Evolutionary conservation across 2,888 invertebrate genomes (phyloP), one percentile per base, ranked within the genome.

Genomic region (Lasioglossum oenotherae): DNA sequence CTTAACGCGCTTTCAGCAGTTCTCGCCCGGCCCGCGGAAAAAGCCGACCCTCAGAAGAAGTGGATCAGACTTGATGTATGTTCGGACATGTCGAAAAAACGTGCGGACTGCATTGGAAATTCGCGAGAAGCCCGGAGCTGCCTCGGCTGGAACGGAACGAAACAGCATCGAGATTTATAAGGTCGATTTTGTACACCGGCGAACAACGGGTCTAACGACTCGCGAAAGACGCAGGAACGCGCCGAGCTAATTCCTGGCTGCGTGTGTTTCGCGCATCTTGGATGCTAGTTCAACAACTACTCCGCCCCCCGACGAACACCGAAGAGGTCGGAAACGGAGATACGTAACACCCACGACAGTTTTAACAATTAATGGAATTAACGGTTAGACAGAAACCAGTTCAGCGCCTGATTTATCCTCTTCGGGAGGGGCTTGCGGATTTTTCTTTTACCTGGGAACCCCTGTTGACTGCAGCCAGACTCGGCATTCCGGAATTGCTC

Each of bases 61-160:
- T 76, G 76, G 49, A 77, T 83, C 38, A 53, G 64, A 38, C 27
- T 74, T 87, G 81, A 85, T 87, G 80, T 81, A 87, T 83, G 35
- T 67, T n/a, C 67, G 44, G 38, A 10, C 1, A 23, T 31, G n/a
- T 60, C 49, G 35, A 38, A 81, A 80, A 87, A 89, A 88, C 38
- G 46, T 73, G 41, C 69, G 76, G 53, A 82, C 46, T 46, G 80
- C 74, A 49, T 84, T 74, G 82, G 83, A 74, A 88, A 86, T 90
- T 80, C 31, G n/a, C 35, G 71, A 77, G 74, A 81, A 78, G 35
- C 81, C 76, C n/a, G 71, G 16, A 57, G 4, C 57, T n/a, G 23
- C 23, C 5, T 46, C 12, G 57, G 19, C 8, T 4, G 31, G 57
- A 41, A 74, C 71, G 41, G 14, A 44, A 35, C 19, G 69, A 84